A percentile compares a stretch with the other conserved stretches of the same genome.
Evolutionary conservation across 2,888 invertebrate species (phyloP).

Genomic region (Lithophane ornitopus): DNA sequence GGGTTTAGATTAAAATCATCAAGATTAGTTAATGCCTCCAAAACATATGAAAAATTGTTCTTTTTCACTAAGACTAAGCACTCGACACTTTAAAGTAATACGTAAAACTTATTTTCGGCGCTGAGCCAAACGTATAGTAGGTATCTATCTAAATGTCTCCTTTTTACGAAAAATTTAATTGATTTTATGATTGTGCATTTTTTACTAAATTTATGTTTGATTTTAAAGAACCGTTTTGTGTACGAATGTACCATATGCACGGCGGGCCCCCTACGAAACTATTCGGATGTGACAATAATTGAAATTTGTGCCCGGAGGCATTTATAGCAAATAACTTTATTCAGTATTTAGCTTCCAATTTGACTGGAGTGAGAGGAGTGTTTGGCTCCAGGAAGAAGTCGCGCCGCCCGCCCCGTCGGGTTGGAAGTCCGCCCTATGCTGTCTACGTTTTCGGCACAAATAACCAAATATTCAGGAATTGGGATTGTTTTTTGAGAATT

Average conservation of each 20-base stretch:
- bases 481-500: neutral
- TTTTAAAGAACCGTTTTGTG: conserved; percentile 5
- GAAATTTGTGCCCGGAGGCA: conserved; percentile 91
- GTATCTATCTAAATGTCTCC: no score
- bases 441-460: conserved; percentile 12
- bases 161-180: no score
- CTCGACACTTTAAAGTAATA: no score
- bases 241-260: conserved; percentile 73
- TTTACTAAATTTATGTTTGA: no score
- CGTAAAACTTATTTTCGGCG: no score
- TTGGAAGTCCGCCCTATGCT: conserved; percentile 25
- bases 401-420: conserved; percentile 57
- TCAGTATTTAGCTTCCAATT: conserved; percentile 89
- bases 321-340: conserved; percentile 90
- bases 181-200: no score
- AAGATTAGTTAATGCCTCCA: no score
- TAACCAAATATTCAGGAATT: neutral
- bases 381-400: conserved; percentile 77
- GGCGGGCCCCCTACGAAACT: conserved; percentile 84
- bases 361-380: conserved; percentile 80
- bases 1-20: neutral
- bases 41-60: neutral
- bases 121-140: no score
- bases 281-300: conserved; percentile 91
- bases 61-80: no score